phyloP scores from a whole-genome alignment of 2,888 invertebrate species.

The Caenorhabditis wallacei region DNA sequence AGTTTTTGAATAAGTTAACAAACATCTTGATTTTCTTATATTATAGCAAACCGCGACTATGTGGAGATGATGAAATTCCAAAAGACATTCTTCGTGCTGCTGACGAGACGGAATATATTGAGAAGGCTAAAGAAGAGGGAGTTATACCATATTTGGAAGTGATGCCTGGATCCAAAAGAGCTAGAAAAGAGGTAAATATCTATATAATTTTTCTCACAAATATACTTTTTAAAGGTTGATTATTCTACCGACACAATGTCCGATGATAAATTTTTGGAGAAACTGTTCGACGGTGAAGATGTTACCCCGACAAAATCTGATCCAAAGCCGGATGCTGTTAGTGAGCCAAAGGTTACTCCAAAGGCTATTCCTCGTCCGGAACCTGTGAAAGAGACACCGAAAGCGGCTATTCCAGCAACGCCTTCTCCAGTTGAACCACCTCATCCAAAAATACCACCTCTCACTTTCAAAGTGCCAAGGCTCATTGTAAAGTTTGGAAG shows the following conservation, averaged over 20 bases:
- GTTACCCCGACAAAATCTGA: not conserved
- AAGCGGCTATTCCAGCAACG: not conserved
- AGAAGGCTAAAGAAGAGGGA: constrained; percentile 56
- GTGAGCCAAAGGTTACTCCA: not conserved
- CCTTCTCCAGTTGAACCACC: not conserved
- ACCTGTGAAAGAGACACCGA: no score
- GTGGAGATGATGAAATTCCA: constrained; percentile 95
- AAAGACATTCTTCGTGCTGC: constrained; percentile 88
- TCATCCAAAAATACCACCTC: not conserved
- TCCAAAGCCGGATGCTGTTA: not conserved
- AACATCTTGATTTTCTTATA: not conserved
- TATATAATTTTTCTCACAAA: not conserved
- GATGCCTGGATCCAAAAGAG: constrained; percentile 49
- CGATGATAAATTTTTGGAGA: constrained; percentile 59
- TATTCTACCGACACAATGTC: constrained; percentile 65
- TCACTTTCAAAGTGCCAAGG: constrained; percentile 41
- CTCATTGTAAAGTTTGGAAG: constrained; percentile 13
- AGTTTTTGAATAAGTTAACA: not conserved
- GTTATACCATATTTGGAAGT: constrained; percentile 42
- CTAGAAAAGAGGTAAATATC: constrained; percentile 52
- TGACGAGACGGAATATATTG: constrained; percentile 58
- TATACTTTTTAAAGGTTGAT: constrained; percentile 55
- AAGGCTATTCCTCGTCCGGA: not conserved
- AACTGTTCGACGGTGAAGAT: constrained; percentile 54
- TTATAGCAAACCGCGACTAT: constrained; percentile 89